These are phyloP conservation scores for Emys orbicularis DNA, from an alignment of 2,797 vertebrate genomes.

Conservation along the genomic window DNA sequence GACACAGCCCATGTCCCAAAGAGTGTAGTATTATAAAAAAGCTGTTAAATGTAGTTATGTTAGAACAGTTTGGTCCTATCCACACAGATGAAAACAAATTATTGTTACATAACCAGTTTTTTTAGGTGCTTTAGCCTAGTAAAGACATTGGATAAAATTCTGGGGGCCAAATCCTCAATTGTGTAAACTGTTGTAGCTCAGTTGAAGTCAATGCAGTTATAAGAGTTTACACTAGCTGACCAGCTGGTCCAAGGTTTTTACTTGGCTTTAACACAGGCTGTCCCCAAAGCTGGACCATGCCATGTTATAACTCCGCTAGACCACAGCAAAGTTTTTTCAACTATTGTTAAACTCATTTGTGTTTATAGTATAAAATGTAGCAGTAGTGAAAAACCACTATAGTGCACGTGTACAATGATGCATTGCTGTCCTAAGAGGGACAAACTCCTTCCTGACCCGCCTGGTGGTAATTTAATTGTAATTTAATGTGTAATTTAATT, in stretches of 20 bases:
- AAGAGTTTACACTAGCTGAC: not conserved
- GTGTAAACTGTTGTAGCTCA: not conserved
- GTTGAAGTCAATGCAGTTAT: not conserved
- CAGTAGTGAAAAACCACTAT: rapidly evolving
- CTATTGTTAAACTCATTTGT: not conserved
- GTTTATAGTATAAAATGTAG: not conserved
- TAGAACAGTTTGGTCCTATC: not conserved
- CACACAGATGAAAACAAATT: not conserved
- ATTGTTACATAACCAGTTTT: not conserved
- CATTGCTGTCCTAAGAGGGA: not conserved
- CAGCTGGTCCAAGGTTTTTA: not conserved
- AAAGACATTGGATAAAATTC: not conserved
- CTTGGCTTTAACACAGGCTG: not conserved
- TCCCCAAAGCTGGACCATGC: not conserved
- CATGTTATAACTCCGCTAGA: not conserved
- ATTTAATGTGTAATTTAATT: not conserved
- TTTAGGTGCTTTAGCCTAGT: not conserved
- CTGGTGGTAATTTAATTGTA: no score
- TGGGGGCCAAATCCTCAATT: not conserved
- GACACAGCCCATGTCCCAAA: not conserved
- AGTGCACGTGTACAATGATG: rapidly evolving
- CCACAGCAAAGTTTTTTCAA: not conserved
- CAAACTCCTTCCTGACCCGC: rapidly evolving
- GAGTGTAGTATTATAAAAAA: not conserved
- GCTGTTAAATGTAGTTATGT: not conserved